Conservation (phyloP, 2,113 vertebrate species). For the Falco punctatus region DNA sequence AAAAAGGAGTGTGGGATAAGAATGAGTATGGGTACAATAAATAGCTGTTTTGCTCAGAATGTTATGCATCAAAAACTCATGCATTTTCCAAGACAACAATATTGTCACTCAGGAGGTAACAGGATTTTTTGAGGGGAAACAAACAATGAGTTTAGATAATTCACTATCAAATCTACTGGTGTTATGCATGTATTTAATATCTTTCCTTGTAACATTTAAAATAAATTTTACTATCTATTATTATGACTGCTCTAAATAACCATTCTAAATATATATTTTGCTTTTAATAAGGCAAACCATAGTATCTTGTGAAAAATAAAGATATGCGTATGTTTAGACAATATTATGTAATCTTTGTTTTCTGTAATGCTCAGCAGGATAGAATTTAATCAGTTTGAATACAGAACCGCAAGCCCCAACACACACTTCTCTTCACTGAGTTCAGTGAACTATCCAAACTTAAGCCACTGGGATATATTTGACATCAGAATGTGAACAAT, state of each 20-base stretch:
- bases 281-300: background rate
- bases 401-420: background rate
- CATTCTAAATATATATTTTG: background rate
- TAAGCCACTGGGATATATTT: constrained; percentile 2
- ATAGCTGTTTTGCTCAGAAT: constrained; percentile 20
- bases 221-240: background rate
- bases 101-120: constrained; percentile 5
- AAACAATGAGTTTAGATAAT: constrained; percentile 40
- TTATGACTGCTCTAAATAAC: background rate
- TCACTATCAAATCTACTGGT: background rate
- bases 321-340: background rate
- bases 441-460: background rate
- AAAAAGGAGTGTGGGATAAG: constrained; percentile 48
- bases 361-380: background rate
- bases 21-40: constrained; percentile 11
- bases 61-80: constrained; percentile 27
- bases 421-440: background rate
- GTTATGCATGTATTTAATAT: background rate
- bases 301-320: background rate
- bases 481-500: constrained; percentile 16
- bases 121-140: constrained; percentile 37
- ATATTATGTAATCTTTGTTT: background rate
- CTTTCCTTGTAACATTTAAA: constrained; percentile 8
- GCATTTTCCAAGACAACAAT: constrained; percentile 19
- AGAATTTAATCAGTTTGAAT: background rate